These are phyloP conservation scores for Hemicordylus capensis DNA, from an alignment of 2,113 vertebrate genomes.

Conservation along the genomic window DNA sequence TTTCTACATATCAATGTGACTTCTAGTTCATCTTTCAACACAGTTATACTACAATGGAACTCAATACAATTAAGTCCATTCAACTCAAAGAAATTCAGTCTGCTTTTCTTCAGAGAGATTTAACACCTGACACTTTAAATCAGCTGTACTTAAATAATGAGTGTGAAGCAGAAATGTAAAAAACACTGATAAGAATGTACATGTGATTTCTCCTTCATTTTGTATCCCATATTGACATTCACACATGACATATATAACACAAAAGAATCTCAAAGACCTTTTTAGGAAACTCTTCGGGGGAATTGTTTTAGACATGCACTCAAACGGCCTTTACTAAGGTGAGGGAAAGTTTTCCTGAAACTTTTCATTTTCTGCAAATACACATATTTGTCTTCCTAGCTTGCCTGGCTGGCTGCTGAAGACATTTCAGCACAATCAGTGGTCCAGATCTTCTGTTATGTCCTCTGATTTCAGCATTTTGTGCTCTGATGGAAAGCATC, in stretches of 20 bases:
- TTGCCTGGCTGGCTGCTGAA: neutral
- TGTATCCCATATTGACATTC: neutral
- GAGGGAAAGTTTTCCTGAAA: neutral
- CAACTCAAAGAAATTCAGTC: neutral
- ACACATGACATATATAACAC: neutral
- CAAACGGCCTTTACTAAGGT: neutral
- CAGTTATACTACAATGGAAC: too few species aligned
- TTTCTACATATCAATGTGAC: too few species aligned
- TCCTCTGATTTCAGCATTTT: neutral
- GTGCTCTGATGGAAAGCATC: constrained; percentile 28
- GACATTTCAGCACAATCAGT: constrained; percentile 34
- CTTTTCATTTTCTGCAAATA: neutral
- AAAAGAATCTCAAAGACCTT: neutral
- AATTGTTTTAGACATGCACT: neutral
- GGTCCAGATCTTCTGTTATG: constrained; percentile 35
- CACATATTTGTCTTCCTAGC: neutral
- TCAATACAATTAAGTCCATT: neutral
- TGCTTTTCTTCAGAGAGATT: neutral
- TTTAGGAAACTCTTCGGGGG: neutral
- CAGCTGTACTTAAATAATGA: neutral
- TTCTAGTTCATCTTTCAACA: too few species aligned
- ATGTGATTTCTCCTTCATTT: neutral
- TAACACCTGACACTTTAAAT: neutral
- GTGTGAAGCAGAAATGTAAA: neutral
- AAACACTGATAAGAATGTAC: neutral